A percentile compares a stretch with the other conserved stretches of the same genome.
These are phyloP conservation scores for Caenorhabditis angaria DNA, from an alignment of 2,888 invertebrate genomes.

Conservation along the genomic window DNA sequence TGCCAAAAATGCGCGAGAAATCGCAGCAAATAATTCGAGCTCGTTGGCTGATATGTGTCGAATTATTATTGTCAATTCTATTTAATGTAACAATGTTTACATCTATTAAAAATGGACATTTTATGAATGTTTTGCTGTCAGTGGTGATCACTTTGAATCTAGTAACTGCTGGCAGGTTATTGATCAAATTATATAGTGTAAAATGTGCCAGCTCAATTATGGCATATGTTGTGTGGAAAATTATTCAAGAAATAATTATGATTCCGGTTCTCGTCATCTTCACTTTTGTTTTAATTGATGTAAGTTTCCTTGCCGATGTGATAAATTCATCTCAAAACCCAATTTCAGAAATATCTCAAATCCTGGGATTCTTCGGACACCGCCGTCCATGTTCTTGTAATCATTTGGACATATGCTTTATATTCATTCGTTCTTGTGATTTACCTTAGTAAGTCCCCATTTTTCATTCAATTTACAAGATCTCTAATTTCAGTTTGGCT, in stretches of 20 bases:
- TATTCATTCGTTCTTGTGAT: constrained; percentile 32
- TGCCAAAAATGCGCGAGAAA: neutral
- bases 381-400: constrained; percentile 27
- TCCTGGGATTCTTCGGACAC: constrained; percentile 30
- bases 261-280: constrained; percentile 40
- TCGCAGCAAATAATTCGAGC: neutral
- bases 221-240: constrained; percentile 44
- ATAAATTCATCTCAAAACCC: neutral
- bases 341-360: constrained; percentile 33
- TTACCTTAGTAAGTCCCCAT: constrained; percentile 23
- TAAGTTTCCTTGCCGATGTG: constrained; percentile 10
- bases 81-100: constrained; percentile 33
- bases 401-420: constrained; percentile 35
- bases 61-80: constrained; percentile 18
- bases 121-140: constrained; percentile 28
- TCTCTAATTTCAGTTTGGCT: constrained; percentile 29
- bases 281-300: constrained; percentile 40
- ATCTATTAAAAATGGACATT: constrained; percentile 19
- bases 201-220: constrained; percentile 42
- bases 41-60: constrained; percentile 9
- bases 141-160: constrained; percentile 37
- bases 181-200: constrained; percentile 26
- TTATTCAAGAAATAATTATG: constrained; percentile 38
- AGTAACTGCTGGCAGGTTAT: constrained; percentile 29
- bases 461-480: neutral